Percentiles rank a stretch among this genome's conserved stretches.
Conservation (phyloP, 2,113 vertebrate genomes). For the Falcunculus frontatus region DNA sequence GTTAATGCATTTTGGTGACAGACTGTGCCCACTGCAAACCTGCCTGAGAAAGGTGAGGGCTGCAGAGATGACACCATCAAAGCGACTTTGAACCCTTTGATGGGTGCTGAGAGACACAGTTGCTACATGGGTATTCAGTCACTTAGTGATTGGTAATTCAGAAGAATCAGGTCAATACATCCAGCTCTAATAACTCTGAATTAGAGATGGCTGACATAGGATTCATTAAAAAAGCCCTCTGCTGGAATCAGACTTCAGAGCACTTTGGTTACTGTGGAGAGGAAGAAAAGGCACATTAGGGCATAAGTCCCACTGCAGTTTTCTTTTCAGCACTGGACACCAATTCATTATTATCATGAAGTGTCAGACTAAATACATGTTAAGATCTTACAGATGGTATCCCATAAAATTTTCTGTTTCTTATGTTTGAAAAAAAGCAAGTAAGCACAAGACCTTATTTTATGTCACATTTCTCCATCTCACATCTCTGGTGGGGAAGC, state of each 20-base stretch:
- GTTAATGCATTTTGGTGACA: not conserved
- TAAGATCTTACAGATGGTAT: not conserved
- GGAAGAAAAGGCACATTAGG: not conserved
- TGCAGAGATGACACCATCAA: slow-evolving; percentile 30
- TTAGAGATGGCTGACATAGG: slow-evolving; percentile 24
- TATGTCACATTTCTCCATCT: not conserved
- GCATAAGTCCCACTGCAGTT: not conserved
- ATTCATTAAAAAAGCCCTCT: slow-evolving; percentile 47
- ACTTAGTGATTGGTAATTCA: slow-evolving; percentile 39
- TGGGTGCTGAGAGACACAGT: not conserved
- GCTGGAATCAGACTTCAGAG: slow-evolving; percentile 10
- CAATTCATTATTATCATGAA: not conserved
- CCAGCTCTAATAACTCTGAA: slow-evolving; percentile 10
- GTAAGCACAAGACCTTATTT: not conserved
- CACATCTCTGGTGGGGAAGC: not conserved
- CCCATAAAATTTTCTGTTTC: not conserved
- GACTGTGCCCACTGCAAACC: not conserved
- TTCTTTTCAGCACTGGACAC: not conserved
- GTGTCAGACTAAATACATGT: not conserved
- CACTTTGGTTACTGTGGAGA: not conserved
- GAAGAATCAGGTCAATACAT: slow-evolving; percentile 35
- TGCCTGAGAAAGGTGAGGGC: not conserved
- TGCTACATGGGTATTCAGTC: slow-evolving; percentile 38
- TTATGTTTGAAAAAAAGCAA: not conserved
- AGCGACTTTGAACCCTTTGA: slow-evolving; percentile 39